Conservation (phyloP, 1,140 invertebrate genomes). For the Apis dorsata region DNA sequence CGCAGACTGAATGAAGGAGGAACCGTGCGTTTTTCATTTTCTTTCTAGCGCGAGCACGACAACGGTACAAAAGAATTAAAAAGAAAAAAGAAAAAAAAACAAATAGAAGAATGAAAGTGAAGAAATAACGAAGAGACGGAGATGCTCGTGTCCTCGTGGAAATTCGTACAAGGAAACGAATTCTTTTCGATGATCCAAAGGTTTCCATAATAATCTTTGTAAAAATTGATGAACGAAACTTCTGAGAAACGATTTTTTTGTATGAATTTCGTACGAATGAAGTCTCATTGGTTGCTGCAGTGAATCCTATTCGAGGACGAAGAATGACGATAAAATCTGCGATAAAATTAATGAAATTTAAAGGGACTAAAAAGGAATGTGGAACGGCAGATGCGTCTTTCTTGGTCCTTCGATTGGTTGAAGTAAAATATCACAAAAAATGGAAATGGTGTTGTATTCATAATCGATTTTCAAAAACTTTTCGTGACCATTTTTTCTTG, state of each 20-base stretch:
- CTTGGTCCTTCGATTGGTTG: not conserved
- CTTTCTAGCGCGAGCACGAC: conserved; percentile 45
- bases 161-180: conserved; percentile 36
- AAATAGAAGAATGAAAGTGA: not conserved
- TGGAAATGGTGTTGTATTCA: conserved; percentile 36
- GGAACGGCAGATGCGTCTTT: conserved; percentile 5
- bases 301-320: not conserved
- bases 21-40: conserved; percentile 31
- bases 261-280: not conserved
- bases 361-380: not conserved
- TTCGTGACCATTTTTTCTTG: conserved; percentile 54
- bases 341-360: not conserved
- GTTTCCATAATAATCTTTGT: not conserved
- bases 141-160: conserved; percentile 23
- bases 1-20: not conserved
- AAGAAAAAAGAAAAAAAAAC: not conserved
- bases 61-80: conserved; percentile 37
- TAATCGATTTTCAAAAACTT: conserved; percentile 55
- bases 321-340: conserved; percentile 7
- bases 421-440: conserved; percentile 14
- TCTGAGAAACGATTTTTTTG: not conserved
- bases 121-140: not conserved
- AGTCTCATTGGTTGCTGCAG: not conserved
- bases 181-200: not conserved
- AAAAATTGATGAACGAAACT: not conserved